Evolutionary conservation across 2,797 vertebrate species (phyloP).

Genomic region (Bradypus variegatus): DNA sequence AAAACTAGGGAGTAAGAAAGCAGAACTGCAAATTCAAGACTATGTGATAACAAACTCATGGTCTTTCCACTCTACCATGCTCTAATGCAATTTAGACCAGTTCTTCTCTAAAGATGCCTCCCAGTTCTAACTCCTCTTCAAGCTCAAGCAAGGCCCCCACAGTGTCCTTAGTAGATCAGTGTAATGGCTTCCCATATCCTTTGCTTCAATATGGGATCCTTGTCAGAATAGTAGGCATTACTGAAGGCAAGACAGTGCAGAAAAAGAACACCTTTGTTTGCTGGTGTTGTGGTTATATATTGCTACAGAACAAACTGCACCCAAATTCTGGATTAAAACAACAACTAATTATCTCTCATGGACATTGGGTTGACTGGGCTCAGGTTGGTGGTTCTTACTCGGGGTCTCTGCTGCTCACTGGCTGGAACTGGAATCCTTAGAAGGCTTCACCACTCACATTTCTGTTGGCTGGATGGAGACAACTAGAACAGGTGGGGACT

Average conservation of each 20-base stretch:
- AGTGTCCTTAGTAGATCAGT: no score
- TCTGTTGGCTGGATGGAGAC: neutral
- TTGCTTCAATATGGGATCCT: neutral
- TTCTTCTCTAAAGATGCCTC: neutral
- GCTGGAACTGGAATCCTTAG: neutral
- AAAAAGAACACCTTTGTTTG: neutral
- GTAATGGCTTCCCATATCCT: neutral
- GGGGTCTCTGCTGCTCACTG: neutral
- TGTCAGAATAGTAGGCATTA: neutral
- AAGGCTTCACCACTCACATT: neutral
- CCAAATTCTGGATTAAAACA: neutral
- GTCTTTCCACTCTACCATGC: neutral
- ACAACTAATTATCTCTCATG: neutral
- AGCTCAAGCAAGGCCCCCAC: neutral
- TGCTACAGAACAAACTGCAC: neutral
- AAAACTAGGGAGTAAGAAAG: neutral
- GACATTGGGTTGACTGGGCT: neutral
- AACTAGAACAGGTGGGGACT: neutral
- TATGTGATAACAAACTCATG: neutral
- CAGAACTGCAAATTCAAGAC: neutral
- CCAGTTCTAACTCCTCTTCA: neutral
- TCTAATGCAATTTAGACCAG: neutral
- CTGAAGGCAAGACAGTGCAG: neutral
- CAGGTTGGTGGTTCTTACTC: neutral
- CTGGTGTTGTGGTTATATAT: neutral